Conservation (phyloP, 2,113 vertebrate genomes). For the Acanthochromis polyacanthus region DNA sequence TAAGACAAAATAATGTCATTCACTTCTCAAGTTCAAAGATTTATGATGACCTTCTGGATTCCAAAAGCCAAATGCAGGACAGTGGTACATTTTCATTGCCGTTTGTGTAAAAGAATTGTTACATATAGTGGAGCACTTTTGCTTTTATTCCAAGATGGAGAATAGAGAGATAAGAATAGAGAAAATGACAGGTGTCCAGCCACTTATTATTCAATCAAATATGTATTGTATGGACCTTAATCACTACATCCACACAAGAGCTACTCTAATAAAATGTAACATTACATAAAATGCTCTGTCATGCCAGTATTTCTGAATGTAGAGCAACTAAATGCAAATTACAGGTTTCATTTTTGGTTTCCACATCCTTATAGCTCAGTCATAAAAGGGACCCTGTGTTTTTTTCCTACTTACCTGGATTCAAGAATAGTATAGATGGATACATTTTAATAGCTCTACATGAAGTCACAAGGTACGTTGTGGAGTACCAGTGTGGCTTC, state of each 20-base stretch:
- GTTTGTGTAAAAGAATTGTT: background rate
- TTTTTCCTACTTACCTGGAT: background rate
- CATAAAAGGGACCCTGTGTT: background rate
- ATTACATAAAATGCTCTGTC: background rate
- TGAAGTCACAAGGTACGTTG: no score
- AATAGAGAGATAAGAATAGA: background rate
- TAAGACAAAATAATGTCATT: slow-evolving; percentile 25
- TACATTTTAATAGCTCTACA: background rate
- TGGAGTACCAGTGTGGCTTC: no score
- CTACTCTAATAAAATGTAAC: background rate
- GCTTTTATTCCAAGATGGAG: background rate
- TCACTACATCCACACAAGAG: background rate
- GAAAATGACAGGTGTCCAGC: background rate
- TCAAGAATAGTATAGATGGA: background rate
- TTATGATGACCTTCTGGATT: background rate
- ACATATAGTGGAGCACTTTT: background rate
- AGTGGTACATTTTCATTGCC: background rate
- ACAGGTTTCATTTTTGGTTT: background rate
- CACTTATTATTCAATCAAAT: background rate
- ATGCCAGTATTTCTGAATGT: background rate
- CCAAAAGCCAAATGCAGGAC: background rate
- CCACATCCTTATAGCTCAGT: background rate
- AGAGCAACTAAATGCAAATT: background rate
- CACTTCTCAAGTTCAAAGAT: slow-evolving; percentile 38
- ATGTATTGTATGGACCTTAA: background rate